Evolutionary conservation across 2,797 vertebrate species (phyloP), one percentile per base, ranked within the genome.

Genomic region (Ctenopoma kingsleyae): DNA sequence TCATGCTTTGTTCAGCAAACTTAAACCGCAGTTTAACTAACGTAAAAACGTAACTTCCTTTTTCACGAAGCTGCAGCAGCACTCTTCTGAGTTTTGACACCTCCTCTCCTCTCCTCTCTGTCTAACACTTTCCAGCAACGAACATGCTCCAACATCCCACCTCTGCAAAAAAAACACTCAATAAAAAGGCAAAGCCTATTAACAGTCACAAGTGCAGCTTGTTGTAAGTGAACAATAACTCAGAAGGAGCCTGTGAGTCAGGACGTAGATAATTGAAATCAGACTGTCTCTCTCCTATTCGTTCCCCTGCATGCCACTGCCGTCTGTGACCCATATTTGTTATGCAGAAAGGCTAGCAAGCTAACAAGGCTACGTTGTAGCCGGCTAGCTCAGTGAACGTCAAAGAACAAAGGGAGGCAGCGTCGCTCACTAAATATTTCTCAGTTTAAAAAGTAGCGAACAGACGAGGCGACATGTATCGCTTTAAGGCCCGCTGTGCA

Each of bases 241-340:
- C 27, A n/a, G 6, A 27, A 67, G 53, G 32, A 32, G 15, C 0
- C 53, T 32, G 15, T 4, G 41, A 54, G 43, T 22, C 19, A 2
- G 54, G 19, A 35, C 35, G 2, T 6, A 17, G 16, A 10, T 13
- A 4, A 59, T 61, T 66, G 11, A 63, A 54, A 67, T 70, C 79
- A 62, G 66, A 38, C 48, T 19, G 56, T 19, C 61, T 73, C 76
- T 15, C 69, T 56, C 62, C 41, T 23, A 19, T 41, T 43, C 19
- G 43, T 25, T 25, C 46, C 9, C 32, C 27, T 16, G 68, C 82
- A 53, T 67, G 71, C 72, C 83, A n/a, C 10, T 8, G 49, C 67
- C 65, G 82, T 53, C 76, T 78, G 65, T 88, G 90, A 92, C 89
- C 85, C 88, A 91, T 70, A 89, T 89, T 68, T 83, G 76, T 78